These are phyloP conservation scores for Galagoides demidoff DNA, from an alignment of 2,797 vertebrate genomes.

Conservation along the genomic window DNA sequence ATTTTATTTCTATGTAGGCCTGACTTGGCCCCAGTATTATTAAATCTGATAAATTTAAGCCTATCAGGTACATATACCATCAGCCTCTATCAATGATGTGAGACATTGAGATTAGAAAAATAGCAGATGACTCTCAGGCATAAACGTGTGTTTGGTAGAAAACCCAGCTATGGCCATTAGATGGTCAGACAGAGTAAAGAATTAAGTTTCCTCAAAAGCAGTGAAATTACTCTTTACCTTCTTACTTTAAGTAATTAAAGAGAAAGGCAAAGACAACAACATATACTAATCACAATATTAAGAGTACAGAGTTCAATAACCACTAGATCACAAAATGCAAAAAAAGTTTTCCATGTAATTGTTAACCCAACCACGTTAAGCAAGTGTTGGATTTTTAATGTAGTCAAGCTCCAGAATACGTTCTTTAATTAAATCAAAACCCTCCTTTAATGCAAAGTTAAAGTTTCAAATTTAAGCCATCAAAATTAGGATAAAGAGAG, in stretches of 20 bases:
- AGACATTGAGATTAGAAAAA: neutral
- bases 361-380: constrained; percentile 54
- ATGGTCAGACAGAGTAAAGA: neutral
- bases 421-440: constrained; percentile 74
- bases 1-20: neutral
- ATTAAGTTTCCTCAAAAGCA: neutral
- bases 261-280: constrained; percentile 42
- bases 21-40: neutral
- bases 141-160: neutral
- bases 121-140: neutral
- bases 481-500: neutral
- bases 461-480: constrained; percentile 40
- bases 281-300: constrained; percentile 46
- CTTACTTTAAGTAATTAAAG: constrained; percentile 27
- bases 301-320: constrained; percentile 38
- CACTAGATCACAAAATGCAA: constrained; percentile 30
- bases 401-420: constrained; percentile 51
- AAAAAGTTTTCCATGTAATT: constrained; percentile 30
- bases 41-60: neutral
- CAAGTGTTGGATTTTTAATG: constrained; percentile 73
- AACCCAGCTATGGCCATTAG: neutral
- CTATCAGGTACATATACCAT: neutral
- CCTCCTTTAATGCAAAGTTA: constrained; percentile 54
- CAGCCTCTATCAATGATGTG: neutral
- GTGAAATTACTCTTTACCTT: neutral